Conservation (phyloP, 2,797 vertebrate genomes). For the Semotilus atromaculatus region DNA sequence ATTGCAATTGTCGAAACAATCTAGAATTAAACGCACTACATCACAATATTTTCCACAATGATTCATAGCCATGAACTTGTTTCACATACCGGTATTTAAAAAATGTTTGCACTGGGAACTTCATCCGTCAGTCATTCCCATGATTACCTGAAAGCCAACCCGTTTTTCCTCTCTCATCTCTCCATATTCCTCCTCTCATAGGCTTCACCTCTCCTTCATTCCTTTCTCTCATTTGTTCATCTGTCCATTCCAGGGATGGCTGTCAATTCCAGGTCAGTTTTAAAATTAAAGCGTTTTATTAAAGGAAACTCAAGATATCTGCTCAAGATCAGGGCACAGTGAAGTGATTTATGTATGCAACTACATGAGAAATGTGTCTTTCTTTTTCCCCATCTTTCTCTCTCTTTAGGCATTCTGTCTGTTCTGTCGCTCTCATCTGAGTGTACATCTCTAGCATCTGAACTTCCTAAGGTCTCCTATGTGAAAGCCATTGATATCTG, state of each 20-base stretch:
- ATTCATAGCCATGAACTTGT: neutral
- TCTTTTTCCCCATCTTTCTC: neutral
- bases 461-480: slow-evolving; percentile 96
- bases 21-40: neutral
- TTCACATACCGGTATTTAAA: neutral
- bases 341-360: neutral
- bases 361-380: neutral
- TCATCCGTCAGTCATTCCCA: slow-evolving; percentile 17
- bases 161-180: slow-evolving; percentile 36
- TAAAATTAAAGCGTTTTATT: neutral
- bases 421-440: slow-evolving; percentile 96
- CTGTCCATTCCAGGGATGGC: slow-evolving; percentile 51
- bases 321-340: neutral
- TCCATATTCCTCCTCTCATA: slow-evolving; percentile 57
- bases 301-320: slow-evolving; percentile 1
- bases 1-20: neutral
- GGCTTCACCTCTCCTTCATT: slow-evolving; percentile 49
- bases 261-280: slow-evolving; percentile 51
- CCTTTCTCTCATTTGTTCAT: slow-evolving; percentile 54
- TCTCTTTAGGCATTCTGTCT: slow-evolving; percentile 89
- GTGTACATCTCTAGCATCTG: slow-evolving; percentile 90
- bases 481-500: slow-evolving; percentile 97
- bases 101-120: rapidly evolving
- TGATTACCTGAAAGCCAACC: slow-evolving; percentile 15
- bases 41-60: neutral